Percentiles rank a stretch among this genome's conserved stretches.
These are phyloP conservation scores for Datnioides undecimradiatus DNA, from an alignment of 2,113 vertebrate genomes.

Conservation along the genomic window DNA sequence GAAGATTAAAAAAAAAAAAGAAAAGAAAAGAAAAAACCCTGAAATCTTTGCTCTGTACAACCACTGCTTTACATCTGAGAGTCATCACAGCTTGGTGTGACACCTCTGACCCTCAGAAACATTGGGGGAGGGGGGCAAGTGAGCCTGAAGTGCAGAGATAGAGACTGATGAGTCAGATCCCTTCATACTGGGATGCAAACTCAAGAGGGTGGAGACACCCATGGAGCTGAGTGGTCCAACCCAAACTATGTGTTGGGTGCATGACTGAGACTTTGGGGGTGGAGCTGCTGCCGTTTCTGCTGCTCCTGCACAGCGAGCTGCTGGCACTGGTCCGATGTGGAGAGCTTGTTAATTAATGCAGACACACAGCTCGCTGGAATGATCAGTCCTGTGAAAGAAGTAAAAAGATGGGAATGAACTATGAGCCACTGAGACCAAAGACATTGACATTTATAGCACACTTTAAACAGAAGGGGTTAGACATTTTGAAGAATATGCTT, in stretches of 20 bases:
- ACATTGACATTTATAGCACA: background rate
- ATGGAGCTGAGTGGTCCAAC: background rate
- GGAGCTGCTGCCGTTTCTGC: constrained; percentile 98
- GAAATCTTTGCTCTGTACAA: constrained; percentile 63
- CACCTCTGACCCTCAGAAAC: constrained; percentile 35
- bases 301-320: constrained; percentile 97
- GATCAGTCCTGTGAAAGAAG: constrained; percentile 88
- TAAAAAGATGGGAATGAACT: background rate
- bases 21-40: constrained; percentile 28
- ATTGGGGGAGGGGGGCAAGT: background rate
- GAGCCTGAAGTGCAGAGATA: constrained; percentile 61
- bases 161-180: constrained; percentile 36
- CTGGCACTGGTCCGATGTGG: constrained; percentile 96
- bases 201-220: constrained; percentile 14
- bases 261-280: constrained; percentile 96
- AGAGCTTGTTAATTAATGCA: constrained; percentile 94
- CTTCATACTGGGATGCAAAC: constrained; percentile 27
- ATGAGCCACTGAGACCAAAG: background rate
- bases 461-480: background rate
- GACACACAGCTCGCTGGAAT: constrained; percentile 97
- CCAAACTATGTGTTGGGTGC: constrained; percentile 83
- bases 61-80: constrained; percentile 36
- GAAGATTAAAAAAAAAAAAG: constrained; percentile 21
- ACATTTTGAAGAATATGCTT: background rate
- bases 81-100: constrained; percentile 21